These are phyloP conservation scores for Betta splendens DNA, from an alignment of 2,797 vertebrate genomes.

Conservation along the genomic window DNA sequence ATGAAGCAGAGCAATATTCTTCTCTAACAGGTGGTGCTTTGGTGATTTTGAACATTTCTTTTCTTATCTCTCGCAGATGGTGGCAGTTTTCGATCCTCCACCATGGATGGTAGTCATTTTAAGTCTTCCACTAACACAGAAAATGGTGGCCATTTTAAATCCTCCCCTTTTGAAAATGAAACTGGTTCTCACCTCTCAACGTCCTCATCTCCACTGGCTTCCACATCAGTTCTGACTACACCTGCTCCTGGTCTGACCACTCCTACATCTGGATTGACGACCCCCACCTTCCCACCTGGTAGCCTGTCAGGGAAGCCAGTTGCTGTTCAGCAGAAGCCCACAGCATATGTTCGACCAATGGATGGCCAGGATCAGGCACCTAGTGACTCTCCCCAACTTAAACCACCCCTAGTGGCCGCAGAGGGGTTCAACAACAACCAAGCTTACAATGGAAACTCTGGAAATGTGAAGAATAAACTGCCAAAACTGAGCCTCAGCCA, in stretches of 20 bases:
- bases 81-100: conserved; percentile 67
- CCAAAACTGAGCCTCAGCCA: conserved; percentile 93
- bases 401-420: conserved; percentile 86
- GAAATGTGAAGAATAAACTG: conserved; percentile 90
- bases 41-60: conserved; percentile 15
- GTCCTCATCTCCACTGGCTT: conserved; percentile 87
- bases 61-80: conserved; percentile 49
- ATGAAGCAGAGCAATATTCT: conserved; percentile 10
- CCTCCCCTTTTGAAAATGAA: conserved; percentile 85
- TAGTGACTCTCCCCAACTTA: conserved; percentile 90
- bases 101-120: conserved; percentile 83
- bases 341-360: conserved; percentile 93
- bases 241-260: conserved; percentile 82
- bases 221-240: conserved; percentile 89
- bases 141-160: conserved; percentile 64
- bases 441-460: conserved; percentile 82
- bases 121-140: conserved; percentile 76
- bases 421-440: conserved; percentile 88
- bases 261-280: conserved; percentile 84
- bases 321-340: conserved; percentile 91
- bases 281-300: conserved; percentile 86
- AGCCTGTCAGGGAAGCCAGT: conserved; percentile 88
- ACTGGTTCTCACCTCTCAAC: conserved; percentile 69
- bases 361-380: conserved; percentile 93
- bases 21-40: conserved; percentile 33